These are phyloP conservation scores for Cephalotes varians DNA, from an alignment of 2,888 invertebrate species.

Conservation along the genomic window DNA sequence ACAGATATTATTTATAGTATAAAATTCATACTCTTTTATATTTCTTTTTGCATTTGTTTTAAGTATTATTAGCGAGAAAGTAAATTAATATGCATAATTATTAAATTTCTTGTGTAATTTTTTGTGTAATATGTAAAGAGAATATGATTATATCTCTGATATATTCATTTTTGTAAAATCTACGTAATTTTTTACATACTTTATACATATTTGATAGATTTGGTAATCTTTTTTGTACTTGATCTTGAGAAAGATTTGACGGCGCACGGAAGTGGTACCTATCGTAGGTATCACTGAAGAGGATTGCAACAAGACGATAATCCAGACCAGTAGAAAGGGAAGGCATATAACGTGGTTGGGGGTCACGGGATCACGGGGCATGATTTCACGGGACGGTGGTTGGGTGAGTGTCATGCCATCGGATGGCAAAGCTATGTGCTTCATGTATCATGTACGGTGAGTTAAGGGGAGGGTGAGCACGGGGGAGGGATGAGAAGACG, in stretches of 20 bases:
- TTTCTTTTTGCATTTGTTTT: neutral
- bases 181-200: neutral
- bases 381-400: constrained; percentile 84
- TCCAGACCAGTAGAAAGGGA: constrained; percentile 40
- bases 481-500: too few species aligned
- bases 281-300: constrained; percentile 19
- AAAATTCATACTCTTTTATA: neutral
- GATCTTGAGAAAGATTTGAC: constrained; percentile 16
- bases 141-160: neutral
- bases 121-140: neutral
- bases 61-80: neutral
- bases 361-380: constrained; percentile 79
- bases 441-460: constrained; percentile 80
- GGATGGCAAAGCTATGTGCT: constrained; percentile 76
- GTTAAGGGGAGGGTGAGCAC: constrained; percentile 41
- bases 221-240: neutral
- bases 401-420: constrained; percentile 82
- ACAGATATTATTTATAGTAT: neutral
- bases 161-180: neutral
- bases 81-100: neutral
- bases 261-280: constrained; percentile 7
- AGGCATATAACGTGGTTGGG: constrained; percentile 53
- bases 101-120: neutral
- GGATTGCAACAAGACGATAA: constrained; percentile 49
- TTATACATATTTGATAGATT: constrained; percentile 1